These are phyloP conservation scores for Pantherophis alleghaniensis DNA, from an alignment of 2,797 vertebrate genomes.

Conservation along the genomic window DNA sequence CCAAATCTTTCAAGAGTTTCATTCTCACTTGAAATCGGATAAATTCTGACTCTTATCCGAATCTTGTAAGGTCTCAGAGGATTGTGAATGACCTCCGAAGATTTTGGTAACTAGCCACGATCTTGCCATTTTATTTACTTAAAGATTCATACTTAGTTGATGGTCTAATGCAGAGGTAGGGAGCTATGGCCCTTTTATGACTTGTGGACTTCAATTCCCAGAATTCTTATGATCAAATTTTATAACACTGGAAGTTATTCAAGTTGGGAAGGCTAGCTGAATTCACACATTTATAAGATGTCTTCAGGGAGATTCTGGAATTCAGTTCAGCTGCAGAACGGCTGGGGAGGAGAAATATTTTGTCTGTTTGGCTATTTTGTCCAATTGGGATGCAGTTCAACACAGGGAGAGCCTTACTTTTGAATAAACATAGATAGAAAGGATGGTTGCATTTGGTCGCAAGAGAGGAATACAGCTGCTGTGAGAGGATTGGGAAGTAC, in stretches of 20 bases:
- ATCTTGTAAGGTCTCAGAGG: neutral
- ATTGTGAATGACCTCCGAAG: neutral
- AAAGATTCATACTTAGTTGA: neutral
- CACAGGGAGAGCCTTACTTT: neutral
- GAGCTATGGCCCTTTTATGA: neutral
- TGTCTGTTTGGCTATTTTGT: neutral
- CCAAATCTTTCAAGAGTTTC: neutral
- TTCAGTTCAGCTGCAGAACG: neutral
- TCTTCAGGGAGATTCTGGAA: neutral
- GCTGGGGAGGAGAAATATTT: neutral
- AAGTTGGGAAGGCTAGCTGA: neutral
- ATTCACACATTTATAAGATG: neutral
- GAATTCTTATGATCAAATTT: neutral
- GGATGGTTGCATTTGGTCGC: neutral
- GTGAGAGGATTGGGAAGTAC: neutral
- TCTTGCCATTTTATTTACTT: neutral
- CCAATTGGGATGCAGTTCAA: neutral
- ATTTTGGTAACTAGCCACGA: neutral
- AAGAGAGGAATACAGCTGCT: neutral
- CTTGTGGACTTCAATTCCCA: neutral
- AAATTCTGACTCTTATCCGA: neutral
- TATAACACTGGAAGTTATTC: neutral
- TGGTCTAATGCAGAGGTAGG: neutral
- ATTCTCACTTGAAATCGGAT: neutral
- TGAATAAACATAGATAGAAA: neutral